Percentiles rank a stretch among this genome's conserved stretches.
Conservation (phyloP, 2,113 vertebrate genomes). For the Notothenia coriiceps region DNA sequence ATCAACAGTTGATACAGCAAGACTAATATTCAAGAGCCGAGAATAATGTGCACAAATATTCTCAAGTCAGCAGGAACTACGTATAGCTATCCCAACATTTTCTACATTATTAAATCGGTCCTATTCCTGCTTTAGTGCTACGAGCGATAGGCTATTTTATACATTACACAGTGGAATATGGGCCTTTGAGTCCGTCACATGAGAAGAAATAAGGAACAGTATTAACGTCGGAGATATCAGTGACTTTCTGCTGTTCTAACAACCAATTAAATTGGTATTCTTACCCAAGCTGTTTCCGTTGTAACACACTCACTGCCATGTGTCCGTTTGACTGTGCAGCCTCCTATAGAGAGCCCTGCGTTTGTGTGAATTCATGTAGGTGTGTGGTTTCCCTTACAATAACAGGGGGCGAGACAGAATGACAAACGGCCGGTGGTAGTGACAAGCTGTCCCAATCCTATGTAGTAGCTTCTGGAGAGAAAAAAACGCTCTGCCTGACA, state of each 20-base stretch:
- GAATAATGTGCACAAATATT: background rate
- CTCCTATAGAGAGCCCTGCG: constrained; percentile 28
- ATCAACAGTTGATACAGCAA: background rate
- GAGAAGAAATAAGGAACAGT: background rate
- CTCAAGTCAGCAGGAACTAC: background rate
- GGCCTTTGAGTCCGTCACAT: background rate
- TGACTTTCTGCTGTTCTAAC: constrained; percentile 30
- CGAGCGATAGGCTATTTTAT: background rate
- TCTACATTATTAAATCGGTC: background rate
- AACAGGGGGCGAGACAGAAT: constrained; percentile 35
- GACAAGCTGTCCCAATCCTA: constrained; percentile 52
- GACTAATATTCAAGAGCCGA: background rate
- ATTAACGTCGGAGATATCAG: constrained; percentile 20
- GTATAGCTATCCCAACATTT: background rate
- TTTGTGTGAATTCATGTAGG: constrained; percentile 44
- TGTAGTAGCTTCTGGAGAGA: constrained; percentile 18
- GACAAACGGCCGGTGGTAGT: constrained; percentile 48
- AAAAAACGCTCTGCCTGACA: constrained; percentile 22
- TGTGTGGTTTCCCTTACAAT: constrained; percentile 52
- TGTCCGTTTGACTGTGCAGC: constrained; percentile 28
- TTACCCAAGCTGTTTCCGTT: constrained; percentile 17
- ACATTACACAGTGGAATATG: constrained; percentile 2
- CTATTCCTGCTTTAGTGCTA: constrained; percentile 4
- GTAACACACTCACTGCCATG: constrained; percentile 14
- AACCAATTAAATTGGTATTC: constrained; percentile 16